phyloP scores from a whole-genome alignment of 2,797 vertebrate species.

The Falco berigora region DNA sequence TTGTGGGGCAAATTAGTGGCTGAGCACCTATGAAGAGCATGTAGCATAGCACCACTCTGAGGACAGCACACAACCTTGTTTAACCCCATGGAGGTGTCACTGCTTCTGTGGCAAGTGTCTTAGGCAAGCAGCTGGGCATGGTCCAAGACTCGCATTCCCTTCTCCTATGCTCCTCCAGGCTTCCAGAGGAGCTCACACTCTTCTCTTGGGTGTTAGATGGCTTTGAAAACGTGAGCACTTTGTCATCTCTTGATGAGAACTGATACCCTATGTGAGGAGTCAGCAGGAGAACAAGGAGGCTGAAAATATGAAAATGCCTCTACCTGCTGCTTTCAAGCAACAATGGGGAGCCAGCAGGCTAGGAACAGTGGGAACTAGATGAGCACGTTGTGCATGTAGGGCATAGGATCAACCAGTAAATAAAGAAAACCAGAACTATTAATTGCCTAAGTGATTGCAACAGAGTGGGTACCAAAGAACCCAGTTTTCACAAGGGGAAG shows the following conservation, averaged over 20 bases:
- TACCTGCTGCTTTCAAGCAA: not conserved
- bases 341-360: not conserved
- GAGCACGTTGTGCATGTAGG: not conserved
- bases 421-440: not conserved
- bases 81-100: slow-evolving; percentile 15
- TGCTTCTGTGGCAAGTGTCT: not conserved
- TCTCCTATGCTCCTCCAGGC: not conserved
- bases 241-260: not conserved
- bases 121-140: not conserved
- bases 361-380: not conserved
- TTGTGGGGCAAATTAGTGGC: not conserved
- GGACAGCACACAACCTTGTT: not conserved
- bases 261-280: not conserved
- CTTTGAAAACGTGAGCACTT: not conserved
- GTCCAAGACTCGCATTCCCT: not conserved
- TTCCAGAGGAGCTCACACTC: not conserved
- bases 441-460: not conserved
- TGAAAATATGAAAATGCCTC: not conserved
- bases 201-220: not conserved
- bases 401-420: not conserved
- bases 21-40: not conserved
- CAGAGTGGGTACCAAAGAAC: not conserved
- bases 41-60: not conserved
- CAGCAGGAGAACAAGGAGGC: not conserved
- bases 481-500: not conserved